Base-by-base conservation (phyloP, 2,888 invertebrate genomes). In the Dyspetes luteomarginatus region DNA sequence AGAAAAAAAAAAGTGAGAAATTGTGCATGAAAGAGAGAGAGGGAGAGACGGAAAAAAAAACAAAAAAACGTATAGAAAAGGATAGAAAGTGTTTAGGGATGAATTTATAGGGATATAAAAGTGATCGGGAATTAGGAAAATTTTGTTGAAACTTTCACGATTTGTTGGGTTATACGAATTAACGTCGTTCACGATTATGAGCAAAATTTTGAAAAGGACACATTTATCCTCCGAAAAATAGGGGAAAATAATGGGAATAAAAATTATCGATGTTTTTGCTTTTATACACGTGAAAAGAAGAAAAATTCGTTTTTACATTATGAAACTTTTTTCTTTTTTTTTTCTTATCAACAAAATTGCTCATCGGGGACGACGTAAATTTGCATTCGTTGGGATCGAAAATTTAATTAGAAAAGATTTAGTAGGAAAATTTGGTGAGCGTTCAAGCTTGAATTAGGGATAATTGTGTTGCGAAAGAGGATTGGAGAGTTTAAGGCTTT, bases 91-190 rank as follows among this genome's bases (percentile, higher is more conserved):
- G 64, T 58, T 60, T 78, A 43, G 74, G 60, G 60, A 71, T 43
- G 45, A 56, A 79, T 56, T 43, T 30, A 48, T 71, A 69, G 68
- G 48, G 19, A 64, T 69, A 55, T 19, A 60, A 52, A 56, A 79
- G 52, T 73, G 80, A 78, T 56, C 45, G 64, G 76, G 50, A 74
- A 71, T 82, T 83, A 82, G 84, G 58, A 72, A 83, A 84, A 84
- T 84, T 83, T 84, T 83, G 72, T 83, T 84, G 77, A 82, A 81
- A 78, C 62, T 74, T 81, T 81, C 62, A 69, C 73, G 36, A 65
- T 81, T 78, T 78, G 81, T 81, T 78, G 72, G n/a, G 67, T 81
- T 71, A 69, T 69, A 58, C 55, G 41, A 64, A 73, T 77, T 64
- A 43, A 69, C 68, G 73, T 78, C 64, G 36, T 19, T 7, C 67